Conservation (phyloP, 2,888 invertebrate species). For the Podotricha telesiphe region DNA sequence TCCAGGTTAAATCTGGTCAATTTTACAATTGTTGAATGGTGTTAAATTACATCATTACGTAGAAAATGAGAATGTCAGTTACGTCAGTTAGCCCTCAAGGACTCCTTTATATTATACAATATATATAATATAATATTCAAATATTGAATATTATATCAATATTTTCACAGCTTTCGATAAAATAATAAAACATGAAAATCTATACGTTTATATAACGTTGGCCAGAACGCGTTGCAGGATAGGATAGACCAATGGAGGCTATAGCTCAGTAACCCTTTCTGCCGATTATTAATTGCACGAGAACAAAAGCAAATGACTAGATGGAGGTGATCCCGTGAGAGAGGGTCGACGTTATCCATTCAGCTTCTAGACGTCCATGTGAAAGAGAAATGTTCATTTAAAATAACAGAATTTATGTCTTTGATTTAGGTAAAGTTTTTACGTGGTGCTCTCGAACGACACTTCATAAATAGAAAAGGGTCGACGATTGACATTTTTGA, state of each 20-base stretch:
- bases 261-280: constrained; percentile 76
- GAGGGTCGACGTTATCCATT: constrained; percentile 82
- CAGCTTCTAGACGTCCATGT: constrained; percentile 77
- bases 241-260: constrained; percentile 76
- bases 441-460: constrained; percentile 48
- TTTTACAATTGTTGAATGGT: no score
- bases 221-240: constrained; percentile 65
- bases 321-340: constrained; percentile 80
- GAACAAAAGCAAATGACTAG: constrained; percentile 84
- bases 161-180: no score
- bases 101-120: no score
- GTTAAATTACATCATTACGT: no score
- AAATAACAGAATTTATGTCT: constrained; percentile 82
- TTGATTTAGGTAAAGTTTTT: constrained; percentile 79
- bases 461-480: constrained; percentile 64
- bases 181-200: constrained; percentile 16
- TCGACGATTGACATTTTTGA: constrained; percentile 54
- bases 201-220: constrained; percentile 48
- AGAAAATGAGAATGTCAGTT: no score
- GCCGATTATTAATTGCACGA: constrained; percentile 81
- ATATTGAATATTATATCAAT: no score
- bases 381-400: constrained; percentile 82
- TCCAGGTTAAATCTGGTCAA: no score
- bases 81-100: no score
- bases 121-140: no score